Base-by-base conservation (phyloP, 2,888 invertebrate genomes). In the Eupithecia abbreviata region DNA sequence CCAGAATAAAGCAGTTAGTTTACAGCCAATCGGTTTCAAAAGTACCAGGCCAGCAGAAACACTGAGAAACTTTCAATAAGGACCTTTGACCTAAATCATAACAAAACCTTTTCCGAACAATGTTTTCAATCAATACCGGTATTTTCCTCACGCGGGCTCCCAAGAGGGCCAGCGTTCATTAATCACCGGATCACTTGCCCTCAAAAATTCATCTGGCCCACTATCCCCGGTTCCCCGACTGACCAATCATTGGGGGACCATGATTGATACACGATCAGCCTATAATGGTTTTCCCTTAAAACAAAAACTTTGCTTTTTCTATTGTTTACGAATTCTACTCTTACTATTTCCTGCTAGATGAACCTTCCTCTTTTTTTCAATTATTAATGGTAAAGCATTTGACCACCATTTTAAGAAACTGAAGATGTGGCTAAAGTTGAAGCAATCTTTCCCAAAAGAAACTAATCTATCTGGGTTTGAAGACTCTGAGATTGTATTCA, bases 141-240 rank as follows among this genome's bases (percentile, higher is more conserved):
- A 88, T 87, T 88, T 87, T 83, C 84, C 84, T 82, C 84, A 84
- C 85, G 84, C 83, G 80, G 65, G 41, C 43, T 75, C 86, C 86
- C 85, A 83, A n/a, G 69, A 79, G 81, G 71, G 73, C 77, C 78
- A 79, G 81, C 79, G 83, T 82, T 86, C 89, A 91, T 92, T 91
- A 90, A 92, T 92, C 92, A 90, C 84, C 83, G 89, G 79, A 86
- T 88, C 88, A 87, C 89, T 84, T 86, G 85, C 86, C 89, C 89
- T 91, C 91, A 92, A 93, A 92, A 92, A 91, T 92, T 88, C 89
- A 88, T 89, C 87, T 47, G 86, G 85, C 83, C 84, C 79, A 71
- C 76, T 76, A 78, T 78, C 73, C 78, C 83, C 85, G 84, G 80
- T 80, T 80, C 80, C 79, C 80, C 72, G 78, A 72, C 81, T 81